These are phyloP conservation scores for Babylonia areolata DNA, from an alignment of 1,140 invertebrate genomes.

Conservation along the genomic window DNA sequence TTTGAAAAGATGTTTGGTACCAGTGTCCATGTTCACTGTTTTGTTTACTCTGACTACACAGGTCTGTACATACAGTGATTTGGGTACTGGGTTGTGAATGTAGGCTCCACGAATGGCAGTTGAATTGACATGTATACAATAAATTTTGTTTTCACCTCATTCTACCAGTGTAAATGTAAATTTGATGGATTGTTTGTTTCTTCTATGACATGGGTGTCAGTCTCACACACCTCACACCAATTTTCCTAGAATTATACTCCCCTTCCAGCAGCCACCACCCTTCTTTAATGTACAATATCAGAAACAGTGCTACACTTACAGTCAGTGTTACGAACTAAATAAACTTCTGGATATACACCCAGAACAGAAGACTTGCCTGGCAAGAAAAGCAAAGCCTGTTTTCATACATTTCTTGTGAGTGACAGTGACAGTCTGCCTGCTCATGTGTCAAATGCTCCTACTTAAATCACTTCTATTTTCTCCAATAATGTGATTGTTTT, in stretches of 20 bases:
- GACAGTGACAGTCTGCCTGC: neutral
- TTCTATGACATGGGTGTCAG: too few species aligned
- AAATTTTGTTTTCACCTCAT: neutral
- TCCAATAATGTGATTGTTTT: neutral
- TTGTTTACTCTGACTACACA: neutral
- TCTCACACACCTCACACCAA: too few species aligned
- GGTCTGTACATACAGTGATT: neutral
- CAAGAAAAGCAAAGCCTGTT: neutral
- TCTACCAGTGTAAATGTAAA: neutral
- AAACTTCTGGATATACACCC: too few species aligned
- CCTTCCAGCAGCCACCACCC: too few species aligned
- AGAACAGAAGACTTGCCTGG: too few species aligned
- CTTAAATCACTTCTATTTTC: neutral
- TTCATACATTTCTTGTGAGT: neutral
- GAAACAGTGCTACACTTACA: neutral
- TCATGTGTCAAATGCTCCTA: neutral
- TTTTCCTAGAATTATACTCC: too few species aligned
- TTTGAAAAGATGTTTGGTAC: neutral
- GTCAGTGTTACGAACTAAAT: too few species aligned
- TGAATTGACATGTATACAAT: neutral
- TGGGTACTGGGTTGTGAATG: neutral
- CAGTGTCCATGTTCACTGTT: neutral
- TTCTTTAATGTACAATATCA: neutral
- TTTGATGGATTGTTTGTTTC: neutral
- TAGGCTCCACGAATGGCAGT: neutral